phyloP scores from a whole-genome alignment of 2,797 vertebrate species.

The Nannoperca obscura region DNA sequence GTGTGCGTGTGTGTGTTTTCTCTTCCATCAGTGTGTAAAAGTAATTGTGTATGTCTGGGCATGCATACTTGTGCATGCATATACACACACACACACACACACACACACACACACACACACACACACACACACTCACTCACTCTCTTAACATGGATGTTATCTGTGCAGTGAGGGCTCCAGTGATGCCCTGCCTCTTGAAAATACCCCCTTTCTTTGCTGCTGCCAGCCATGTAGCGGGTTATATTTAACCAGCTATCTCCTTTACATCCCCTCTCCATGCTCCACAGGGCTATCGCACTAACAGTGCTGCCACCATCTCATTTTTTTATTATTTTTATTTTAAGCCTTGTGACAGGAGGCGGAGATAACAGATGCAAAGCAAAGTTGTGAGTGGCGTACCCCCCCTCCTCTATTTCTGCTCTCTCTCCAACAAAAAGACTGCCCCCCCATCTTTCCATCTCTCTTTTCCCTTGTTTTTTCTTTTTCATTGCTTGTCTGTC shows the following conservation, averaged over 20 bases:
- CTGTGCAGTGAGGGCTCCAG: conserved; percentile 81
- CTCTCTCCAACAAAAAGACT: conserved; percentile 64
- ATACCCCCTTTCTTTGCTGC: conserved; percentile 83
- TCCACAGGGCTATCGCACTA: conserved; percentile 78
- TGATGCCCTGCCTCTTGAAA: conserved; percentile 88
- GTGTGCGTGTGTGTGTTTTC: conserved; percentile 26
- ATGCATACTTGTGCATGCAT: conserved; percentile 24
- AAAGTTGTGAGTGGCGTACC: conserved; percentile 75
- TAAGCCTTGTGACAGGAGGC: conserved; percentile 81
- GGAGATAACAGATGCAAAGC: conserved; percentile 81
- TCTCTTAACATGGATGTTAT: conserved; percentile 83
- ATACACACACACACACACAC: conserved; percentile 34
- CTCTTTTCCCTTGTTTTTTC: conserved; percentile 61
- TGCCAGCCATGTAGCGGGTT: conserved; percentile 84
- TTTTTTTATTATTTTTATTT: conserved; percentile 86
- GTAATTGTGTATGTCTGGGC: conserved; percentile 44
- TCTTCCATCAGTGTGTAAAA: conserved; percentile 29
- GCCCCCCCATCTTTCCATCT: conserved; percentile 59
- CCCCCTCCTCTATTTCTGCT: conserved; percentile 55
- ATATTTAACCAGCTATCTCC: conserved; percentile 87
- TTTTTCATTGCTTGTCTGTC: conserved; percentile 64
- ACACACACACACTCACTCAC: conserved; percentile 39
- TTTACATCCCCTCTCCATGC: conserved; percentile 81
- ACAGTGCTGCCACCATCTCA: conserved; percentile 79
- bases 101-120: conserved; percentile 35